Percentiles rank a stretch among this genome's conserved stretches.
These are phyloP conservation scores for Hylaea fasciaria DNA, from an alignment of 2,888 invertebrate genomes.

Conservation along the genomic window DNA sequence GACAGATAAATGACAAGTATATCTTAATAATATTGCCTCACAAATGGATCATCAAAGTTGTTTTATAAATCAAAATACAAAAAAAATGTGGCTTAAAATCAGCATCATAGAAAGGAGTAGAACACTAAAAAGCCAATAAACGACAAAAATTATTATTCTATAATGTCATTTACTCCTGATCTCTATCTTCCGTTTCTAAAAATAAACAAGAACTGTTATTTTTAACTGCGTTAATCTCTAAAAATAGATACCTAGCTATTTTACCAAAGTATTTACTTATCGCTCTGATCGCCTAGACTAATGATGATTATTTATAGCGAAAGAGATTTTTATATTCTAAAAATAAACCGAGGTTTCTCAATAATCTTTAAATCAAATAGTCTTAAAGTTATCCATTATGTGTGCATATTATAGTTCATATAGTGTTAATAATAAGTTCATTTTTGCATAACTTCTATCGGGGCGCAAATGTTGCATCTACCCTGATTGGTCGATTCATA, in stretches of 20 bases:
- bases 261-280: background rate
- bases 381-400: background rate
- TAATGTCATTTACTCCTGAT: too few relatives aligned
- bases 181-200: too few relatives aligned
- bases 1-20: too few relatives aligned
- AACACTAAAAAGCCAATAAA: too few relatives aligned
- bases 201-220: too few relatives aligned
- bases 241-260: background rate
- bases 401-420: background rate
- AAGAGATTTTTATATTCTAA: background rate
- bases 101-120: too few relatives aligned
- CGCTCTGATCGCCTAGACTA: background rate
- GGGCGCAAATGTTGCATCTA: background rate
- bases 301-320: background rate
- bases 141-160: too few relatives aligned
- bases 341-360: background rate
- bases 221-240: background rate
- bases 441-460: background rate
- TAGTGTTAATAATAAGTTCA: background rate
- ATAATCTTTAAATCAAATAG: background rate
- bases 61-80: too few relatives aligned
- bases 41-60: too few relatives aligned
- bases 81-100: too few relatives aligned
- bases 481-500: slow-evolving; percentile 11
- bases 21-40: too few relatives aligned